These are phyloP conservation scores for Phacellophora camtschatica DNA, from an alignment of 30 jellyfish, hydroid and myxozoan genomes.

Conservation along the genomic window DNA sequence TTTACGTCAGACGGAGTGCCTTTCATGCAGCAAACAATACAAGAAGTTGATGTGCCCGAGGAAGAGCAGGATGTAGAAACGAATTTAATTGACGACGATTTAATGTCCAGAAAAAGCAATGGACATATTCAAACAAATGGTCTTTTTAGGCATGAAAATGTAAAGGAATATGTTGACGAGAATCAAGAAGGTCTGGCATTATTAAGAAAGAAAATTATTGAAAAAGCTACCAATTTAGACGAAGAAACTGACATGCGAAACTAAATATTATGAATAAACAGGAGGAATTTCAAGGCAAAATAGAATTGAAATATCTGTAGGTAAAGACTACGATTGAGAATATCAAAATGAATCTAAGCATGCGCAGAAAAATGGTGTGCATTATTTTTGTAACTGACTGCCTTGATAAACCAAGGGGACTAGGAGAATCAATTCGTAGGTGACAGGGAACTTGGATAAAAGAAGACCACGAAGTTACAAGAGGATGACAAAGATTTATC, in stretches of 20 bases:
- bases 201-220: constrained; percentile 78
- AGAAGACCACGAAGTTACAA: too few species aligned
- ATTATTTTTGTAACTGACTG: too few species aligned
- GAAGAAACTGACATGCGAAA: background rate
- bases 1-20: constrained; percentile 52
- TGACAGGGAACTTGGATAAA: too few species aligned
- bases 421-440: too few species aligned
- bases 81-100: constrained; percentile 35
- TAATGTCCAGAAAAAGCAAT: background rate
- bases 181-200: constrained; percentile 86
- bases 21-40: constrained; percentile 80
- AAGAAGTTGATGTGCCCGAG: constrained; percentile 76
- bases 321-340: too few species aligned
- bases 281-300: too few species aligned
- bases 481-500: too few species aligned
- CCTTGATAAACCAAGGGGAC: too few species aligned
- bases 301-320: too few species aligned
- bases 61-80: constrained; percentile 74
- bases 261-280: too few species aligned
- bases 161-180: constrained; percentile 56
- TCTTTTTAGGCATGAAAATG: constrained; percentile 19
- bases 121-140: constrained; percentile 23
- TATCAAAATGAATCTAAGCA: too few species aligned
- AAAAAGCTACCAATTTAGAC: constrained; percentile 85
- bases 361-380: too few species aligned